phyloP scores from a whole-genome alignment of 2,888 invertebrate species.

The Rapana venosa region DNA sequence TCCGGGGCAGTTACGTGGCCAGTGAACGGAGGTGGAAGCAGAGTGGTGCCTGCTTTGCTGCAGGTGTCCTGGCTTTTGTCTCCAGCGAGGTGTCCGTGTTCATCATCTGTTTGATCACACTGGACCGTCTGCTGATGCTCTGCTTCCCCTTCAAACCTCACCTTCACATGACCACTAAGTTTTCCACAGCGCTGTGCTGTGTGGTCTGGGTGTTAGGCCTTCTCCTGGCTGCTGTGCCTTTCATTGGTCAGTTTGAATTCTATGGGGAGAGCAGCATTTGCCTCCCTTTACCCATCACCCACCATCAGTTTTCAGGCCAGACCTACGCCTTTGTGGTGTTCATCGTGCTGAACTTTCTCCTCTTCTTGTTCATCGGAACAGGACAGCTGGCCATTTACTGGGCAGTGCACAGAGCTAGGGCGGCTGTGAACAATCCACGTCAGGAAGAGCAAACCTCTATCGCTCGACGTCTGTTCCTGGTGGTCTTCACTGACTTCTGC shows the following conservation, averaged over 20 bases:
- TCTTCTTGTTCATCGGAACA: constrained; percentile 13
- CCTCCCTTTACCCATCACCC: constrained; percentile 20
- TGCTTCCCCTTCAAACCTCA: constrained; percentile 79
- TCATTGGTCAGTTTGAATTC: background rate
- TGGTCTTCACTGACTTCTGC: constrained; percentile 31
- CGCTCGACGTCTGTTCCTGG: background rate
- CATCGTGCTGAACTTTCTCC: background rate
- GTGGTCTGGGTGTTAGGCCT: background rate
- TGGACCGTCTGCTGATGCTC: constrained; percentile 81
- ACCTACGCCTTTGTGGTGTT: constrained; percentile 4
- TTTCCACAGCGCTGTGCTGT: background rate
- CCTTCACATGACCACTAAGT: background rate
- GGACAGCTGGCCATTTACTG: constrained; percentile 10
- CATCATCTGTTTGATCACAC: constrained; percentile 43
- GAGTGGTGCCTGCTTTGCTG: constrained; percentile 34
- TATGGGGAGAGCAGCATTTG: constrained; percentile 10
- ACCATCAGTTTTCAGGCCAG: background rate
- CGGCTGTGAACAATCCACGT: background rate
- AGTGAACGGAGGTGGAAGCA: constrained; percentile 37
- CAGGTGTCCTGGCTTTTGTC: constrained; percentile 37
- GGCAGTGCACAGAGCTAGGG: background rate
- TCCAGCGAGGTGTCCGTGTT: constrained; percentile 46
- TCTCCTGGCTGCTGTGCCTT: background rate
- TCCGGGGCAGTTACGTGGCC: constrained; percentile 31
- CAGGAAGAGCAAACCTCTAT: background rate